Conservation (phyloP, 92 coral and sea anemone species). For the Phenganax subtilis region DNA sequence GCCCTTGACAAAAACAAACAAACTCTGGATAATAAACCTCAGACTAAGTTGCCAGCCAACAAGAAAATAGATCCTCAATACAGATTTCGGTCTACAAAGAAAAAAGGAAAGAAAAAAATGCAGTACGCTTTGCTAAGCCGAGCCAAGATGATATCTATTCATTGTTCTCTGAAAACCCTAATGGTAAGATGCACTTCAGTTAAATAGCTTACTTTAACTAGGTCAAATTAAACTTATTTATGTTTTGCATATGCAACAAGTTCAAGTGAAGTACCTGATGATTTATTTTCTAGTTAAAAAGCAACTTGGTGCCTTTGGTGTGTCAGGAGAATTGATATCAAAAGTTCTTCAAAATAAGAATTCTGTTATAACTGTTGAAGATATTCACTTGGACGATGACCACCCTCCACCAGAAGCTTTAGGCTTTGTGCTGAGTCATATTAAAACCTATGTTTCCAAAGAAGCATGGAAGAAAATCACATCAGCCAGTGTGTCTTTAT, state of each 20-base stretch:
- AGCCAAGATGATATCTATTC: neutral
- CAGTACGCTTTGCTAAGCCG: constrained; percentile 1
- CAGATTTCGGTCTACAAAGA: constrained; percentile 37
- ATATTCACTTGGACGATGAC: constrained; percentile 40
- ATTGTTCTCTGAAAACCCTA: neutral
- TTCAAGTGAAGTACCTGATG: neutral
- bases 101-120: constrained; percentile 10
- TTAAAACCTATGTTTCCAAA: no score
- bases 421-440: neutral
- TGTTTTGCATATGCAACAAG: no score
- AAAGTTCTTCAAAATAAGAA: neutral
- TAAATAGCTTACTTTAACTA: no score
- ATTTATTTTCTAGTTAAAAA: neutral
- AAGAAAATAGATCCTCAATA: constrained; percentile 26
- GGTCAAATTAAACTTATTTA: no score
- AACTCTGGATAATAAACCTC: constrained; percentile 26
- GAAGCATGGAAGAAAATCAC: no score
- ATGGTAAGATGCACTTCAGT: neutral
- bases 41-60: constrained; percentile 31
- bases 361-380: constrained; percentile 3
- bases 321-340: constrained; percentile 5
- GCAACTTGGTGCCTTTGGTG: neutral
- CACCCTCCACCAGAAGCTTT: constrained; percentile 44
- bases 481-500: no score
- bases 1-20: constrained; percentile 34